Percentiles rank a stretch among this genome's conserved stretches.
Conservation (phyloP, 2,113 vertebrate species). For the Toxotes jaculatrix region DNA sequence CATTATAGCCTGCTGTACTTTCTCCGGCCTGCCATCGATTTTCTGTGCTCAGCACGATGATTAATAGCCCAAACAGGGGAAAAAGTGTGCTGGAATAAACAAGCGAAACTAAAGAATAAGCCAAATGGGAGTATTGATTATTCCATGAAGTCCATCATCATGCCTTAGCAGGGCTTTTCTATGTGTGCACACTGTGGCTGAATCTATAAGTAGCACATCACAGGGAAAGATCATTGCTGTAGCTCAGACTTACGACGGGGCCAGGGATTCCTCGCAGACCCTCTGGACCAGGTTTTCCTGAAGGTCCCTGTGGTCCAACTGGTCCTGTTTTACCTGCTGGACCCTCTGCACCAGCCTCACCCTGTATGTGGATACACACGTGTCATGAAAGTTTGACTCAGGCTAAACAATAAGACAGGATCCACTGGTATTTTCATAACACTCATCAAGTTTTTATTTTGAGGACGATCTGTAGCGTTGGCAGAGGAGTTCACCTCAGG, state of each 20-base stretch:
- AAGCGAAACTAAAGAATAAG: conserved; percentile 70
- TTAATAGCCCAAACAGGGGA: conserved; percentile 72
- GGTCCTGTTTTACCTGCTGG: conserved; percentile 96
- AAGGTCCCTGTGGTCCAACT: conserved; percentile 93
- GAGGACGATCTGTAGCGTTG: too few species aligned
- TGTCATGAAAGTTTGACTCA: neutral
- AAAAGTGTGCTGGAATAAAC: conserved; percentile 77
- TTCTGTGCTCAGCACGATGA: conserved; percentile 66
- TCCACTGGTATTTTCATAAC: neutral
- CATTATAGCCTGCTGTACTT: conserved; percentile 73
- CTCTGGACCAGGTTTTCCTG: conserved; percentile 96
- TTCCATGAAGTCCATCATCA: conserved; percentile 75
- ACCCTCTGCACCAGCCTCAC: conserved; percentile 94
- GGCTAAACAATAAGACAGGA: neutral
- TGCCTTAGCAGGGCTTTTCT: conserved; percentile 36
- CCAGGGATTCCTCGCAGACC: conserved; percentile 96
- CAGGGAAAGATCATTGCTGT: neutral
- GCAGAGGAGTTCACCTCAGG: too few species aligned
- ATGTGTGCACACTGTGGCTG: conserved; percentile 27
- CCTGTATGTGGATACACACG: conserved; percentile 80
- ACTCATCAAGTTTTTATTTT: too few species aligned
- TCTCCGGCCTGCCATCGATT: conserved; percentile 76
- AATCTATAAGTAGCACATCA: neutral
- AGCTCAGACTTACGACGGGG: conserved; percentile 89
- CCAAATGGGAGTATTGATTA: conserved; percentile 75